Evolutionary conservation across 2,797 vertebrate genomes (phyloP), one percentile per base, ranked within the genome.

Genomic region (Merluccius polli): DNA sequence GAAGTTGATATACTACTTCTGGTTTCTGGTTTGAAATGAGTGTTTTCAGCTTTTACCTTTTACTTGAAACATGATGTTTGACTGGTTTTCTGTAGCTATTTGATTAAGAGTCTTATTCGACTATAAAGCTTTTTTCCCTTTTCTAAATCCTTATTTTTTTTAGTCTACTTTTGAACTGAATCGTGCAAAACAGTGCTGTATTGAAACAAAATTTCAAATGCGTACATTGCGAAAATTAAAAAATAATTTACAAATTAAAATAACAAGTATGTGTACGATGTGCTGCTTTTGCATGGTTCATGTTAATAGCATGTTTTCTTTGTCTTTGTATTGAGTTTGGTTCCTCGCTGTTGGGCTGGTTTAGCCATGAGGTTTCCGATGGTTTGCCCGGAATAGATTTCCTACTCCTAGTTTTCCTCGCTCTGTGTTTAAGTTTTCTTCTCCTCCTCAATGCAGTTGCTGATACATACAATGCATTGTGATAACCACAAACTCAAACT

Each of bases 361-460:
- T 90, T 84, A 81, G 82, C 75, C 80, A 86, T 89, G 77, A 87
- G 79, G 87, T 83, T 80, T 84, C 86, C 87, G 85, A 90, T 11
- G 85, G 89, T 90, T 93, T 91, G 87, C 90, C 89, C 90, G 82
- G 82, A 86, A 87, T 92, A 93, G 86, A 88, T 83, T 92, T 87
- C 67, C 67, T 31, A 16, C 67, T 69, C 86, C 77, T 90, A 90
- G 89, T 88, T 89, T 89, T 87, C 52, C 89, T 89, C 85, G 86
- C 87, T 90, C 87, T 78, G 83, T 93, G 93, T 91, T 82, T 91
- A 85, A 91, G 88, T 93, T 90, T 74, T 91, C 86, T 85, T 90
- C 87, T 92, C 89, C 84, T 92, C 89, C 84, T 91, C 92, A 94
- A 93, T 94, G 94, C 93, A 93, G 91, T 94, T 94, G 93, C 91